Evolutionary conservation across 2,113 vertebrate species (phyloP).

Genomic region (Gymnorhina tibicen): DNA sequence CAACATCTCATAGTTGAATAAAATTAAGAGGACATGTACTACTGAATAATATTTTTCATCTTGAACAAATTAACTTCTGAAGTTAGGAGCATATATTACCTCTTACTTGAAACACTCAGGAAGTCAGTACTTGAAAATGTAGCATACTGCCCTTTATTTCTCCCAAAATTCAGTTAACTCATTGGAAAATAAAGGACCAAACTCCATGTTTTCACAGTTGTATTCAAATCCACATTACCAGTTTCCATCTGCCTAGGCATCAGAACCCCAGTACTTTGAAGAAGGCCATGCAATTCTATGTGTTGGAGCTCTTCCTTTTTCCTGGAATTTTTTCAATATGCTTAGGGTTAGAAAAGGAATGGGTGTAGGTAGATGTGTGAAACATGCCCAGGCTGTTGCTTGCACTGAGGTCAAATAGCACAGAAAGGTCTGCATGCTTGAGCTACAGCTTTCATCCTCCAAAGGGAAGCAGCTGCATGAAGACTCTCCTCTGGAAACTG

Average conservation of each 20-base stretch:
- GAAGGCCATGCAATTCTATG: rapidly evolving
- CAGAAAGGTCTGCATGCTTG: not conserved
- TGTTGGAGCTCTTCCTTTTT: not conserved
- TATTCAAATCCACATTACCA: not conserved
- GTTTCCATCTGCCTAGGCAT: not conserved
- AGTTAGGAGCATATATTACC: not conserved
- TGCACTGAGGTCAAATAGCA: not conserved
- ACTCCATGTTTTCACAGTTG: not conserved
- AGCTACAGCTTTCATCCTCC: not conserved
- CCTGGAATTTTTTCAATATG: not conserved
- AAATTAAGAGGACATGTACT: not conserved
- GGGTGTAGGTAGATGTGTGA: not conserved
- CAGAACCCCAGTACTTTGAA: not conserved
- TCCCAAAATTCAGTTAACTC: not conserved
- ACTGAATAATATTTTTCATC: not conserved
- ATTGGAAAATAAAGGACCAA: not conserved
- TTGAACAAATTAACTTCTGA: not conserved
- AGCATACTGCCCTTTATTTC: not conserved
- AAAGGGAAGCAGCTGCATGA: not conserved
- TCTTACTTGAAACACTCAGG: not conserved
- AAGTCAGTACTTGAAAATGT: not conserved
- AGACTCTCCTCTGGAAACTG: not conserved
- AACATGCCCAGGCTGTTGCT: not conserved
- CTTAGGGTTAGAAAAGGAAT: not conserved
- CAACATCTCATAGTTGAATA: not conserved